phyloP scores from a whole-genome alignment of 1,140 invertebrate species.

The Muscidifurax raptorellus region DNA sequence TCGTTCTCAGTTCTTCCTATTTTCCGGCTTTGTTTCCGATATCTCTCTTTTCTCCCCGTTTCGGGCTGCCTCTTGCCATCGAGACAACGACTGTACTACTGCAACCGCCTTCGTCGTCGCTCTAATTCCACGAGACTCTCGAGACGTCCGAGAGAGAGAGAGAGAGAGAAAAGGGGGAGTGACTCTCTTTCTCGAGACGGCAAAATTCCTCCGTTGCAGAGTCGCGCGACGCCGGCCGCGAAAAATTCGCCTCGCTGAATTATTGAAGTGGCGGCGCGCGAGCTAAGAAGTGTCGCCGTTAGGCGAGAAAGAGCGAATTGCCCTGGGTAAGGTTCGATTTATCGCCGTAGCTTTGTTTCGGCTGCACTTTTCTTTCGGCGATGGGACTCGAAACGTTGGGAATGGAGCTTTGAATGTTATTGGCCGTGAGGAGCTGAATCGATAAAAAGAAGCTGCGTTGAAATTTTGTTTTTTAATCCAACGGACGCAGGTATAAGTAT shows the following conservation, averaged over 20 bases:
- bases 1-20: conserved; percentile 18
- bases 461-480: too few relatives aligned
- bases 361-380: not conserved
- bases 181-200: not conserved
- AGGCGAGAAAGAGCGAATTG: not conserved
- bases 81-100: conserved; percentile 15
- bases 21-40: conserved; percentile 32
- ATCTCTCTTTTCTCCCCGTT: conserved; percentile 12
- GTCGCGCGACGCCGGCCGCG: not conserved
- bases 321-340: not conserved
- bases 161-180: not conserved
- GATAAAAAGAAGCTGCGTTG: too few relatives aligned
- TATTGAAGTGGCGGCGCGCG: not conserved
- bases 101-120: not conserved
- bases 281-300: not conserved
- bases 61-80: not conserved
- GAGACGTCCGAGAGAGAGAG: not conserved
- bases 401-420: too few relatives aligned
- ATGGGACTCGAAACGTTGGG: too few relatives aligned
- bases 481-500: too few relatives aligned
- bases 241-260: conserved; percentile 6
- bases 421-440: too few relatives aligned
- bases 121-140: conserved; percentile 26
- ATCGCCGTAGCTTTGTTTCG: not conserved
- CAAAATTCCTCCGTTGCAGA: not conserved